Percentiles rank a stretch among this genome's conserved stretches.
phyloP scores from a whole-genome alignment of 2,888 invertebrate genomes.

The Polylopha cassiicola region DNA sequence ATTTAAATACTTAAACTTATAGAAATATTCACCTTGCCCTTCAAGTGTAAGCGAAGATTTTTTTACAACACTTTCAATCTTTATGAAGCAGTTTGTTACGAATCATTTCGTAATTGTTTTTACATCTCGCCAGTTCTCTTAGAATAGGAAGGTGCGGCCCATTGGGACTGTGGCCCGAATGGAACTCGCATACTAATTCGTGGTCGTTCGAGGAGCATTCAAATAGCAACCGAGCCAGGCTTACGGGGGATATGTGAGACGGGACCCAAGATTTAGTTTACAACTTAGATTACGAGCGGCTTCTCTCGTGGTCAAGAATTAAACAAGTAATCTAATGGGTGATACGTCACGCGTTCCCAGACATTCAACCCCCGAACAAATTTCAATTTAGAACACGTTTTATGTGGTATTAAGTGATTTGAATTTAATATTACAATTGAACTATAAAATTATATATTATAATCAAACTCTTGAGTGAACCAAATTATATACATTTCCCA shows the following conservation, averaged over 20 bases:
- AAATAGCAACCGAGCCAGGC: constrained; percentile 65
- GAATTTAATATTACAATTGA: constrained; percentile 1
- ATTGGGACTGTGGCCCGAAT: constrained; percentile 62
- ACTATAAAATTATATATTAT: too few relatives aligned
- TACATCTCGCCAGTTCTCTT: not conserved
- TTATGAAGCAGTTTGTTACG: too few relatives aligned
- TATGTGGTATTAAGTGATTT: not conserved
- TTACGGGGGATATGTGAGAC: constrained; percentile 73
- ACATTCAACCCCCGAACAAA: constrained; percentile 45
- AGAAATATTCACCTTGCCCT: too few relatives aligned
- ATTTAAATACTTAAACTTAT: too few relatives aligned
- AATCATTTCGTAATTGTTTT: constrained; percentile 20
- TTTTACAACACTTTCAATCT: too few relatives aligned
- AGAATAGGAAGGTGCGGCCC: constrained; percentile 60
- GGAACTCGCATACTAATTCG: constrained; percentile 74
- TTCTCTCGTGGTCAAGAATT: constrained; percentile 69
- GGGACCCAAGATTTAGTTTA: constrained; percentile 72
- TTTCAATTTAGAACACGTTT: constrained; percentile 38
- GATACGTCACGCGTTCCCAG: constrained; percentile 50
- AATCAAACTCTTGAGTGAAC: too few relatives aligned
- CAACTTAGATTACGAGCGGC: constrained; percentile 68
- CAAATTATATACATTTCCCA: too few relatives aligned
- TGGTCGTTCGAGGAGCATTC: constrained; percentile 67
- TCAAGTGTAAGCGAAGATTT: too few relatives aligned
- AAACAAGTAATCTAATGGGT: constrained; percentile 66